These are phyloP conservation scores for Tricholaema leucomelas DNA, from an alignment of 2,113 vertebrate genomes.

Conservation along the genomic window DNA sequence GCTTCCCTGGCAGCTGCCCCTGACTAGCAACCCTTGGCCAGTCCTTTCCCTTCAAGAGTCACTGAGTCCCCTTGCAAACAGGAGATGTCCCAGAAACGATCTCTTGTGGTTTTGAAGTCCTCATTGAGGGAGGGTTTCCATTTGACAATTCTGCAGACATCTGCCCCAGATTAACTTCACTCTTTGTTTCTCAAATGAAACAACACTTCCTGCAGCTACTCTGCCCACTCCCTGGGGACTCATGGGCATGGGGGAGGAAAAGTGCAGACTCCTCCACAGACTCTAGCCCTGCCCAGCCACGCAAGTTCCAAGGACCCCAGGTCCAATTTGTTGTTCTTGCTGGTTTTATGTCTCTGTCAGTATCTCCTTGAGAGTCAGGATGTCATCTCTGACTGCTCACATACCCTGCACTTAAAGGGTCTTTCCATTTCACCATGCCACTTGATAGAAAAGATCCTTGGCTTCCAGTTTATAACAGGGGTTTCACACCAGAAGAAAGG, in stretches of 20 bases:
- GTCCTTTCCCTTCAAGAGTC: neutral
- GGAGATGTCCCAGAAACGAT: neutral
- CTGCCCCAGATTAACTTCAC: constrained; percentile 8
- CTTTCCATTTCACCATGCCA: too few species aligned
- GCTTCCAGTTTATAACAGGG: too few species aligned
- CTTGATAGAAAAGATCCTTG: too few species aligned
- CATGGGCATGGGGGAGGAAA: neutral
- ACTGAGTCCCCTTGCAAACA: neutral
- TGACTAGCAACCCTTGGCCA: neutral
- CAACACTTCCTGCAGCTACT: neutral
- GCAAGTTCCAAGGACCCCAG: rapidly evolving
- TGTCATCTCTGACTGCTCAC: neutral
- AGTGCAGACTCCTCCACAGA: neutral
- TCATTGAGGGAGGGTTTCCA: neutral
- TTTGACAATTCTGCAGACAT: neutral
- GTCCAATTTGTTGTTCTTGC: neutral
- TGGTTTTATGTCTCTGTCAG: neutral
- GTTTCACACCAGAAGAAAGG: too few species aligned
- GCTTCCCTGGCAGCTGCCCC: neutral
- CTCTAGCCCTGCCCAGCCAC: neutral
- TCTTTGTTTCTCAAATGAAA: constrained; percentile 18
- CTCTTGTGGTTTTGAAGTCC: neutral
- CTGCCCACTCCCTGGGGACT: neutral
- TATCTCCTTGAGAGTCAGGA: neutral
- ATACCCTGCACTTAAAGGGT: neutral